Conservation (phyloP, 2,888 invertebrate species). For the Acleris sparsana region DNA sequence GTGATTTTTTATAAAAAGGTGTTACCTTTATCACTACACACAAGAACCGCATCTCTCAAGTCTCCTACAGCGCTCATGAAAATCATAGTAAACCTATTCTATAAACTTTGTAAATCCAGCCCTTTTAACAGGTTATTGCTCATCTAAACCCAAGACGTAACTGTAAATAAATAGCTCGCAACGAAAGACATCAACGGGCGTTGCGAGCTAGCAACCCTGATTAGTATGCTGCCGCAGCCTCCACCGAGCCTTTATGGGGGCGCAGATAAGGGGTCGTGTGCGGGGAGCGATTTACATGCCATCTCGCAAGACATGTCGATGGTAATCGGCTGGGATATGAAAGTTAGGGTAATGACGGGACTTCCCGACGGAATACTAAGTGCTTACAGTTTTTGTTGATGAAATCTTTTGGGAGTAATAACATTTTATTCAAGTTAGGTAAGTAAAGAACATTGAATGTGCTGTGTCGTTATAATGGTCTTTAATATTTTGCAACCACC, state of each 20-base stretch:
- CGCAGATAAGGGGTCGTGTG: slow-evolving; percentile 9
- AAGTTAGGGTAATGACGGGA: slow-evolving; percentile 10
- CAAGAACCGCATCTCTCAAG: too few species aligned
- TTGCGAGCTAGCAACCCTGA: neutral
- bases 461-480: too few species aligned
- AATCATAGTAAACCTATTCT: too few species aligned
- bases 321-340: slow-evolving; percentile 15
- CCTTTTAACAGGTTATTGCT: too few species aligned
- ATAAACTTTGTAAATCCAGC: too few species aligned
- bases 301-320: slow-evolving; percentile 31
- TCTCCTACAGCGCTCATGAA: too few species aligned
- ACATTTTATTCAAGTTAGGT: too few species aligned
- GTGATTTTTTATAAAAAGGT: too few species aligned
- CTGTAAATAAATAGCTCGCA: neutral
- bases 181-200: slow-evolving; percentile 10
- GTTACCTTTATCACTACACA: too few species aligned
- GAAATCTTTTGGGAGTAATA: neutral
- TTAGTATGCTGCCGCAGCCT: slow-evolving; percentile 25
- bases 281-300: slow-evolving; percentile 12
- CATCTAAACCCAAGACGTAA: too few species aligned
- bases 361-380: neutral
- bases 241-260: slow-evolving; percentile 14
- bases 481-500: too few species aligned
- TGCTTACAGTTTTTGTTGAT: neutral
- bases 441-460: too few species aligned